Evolutionary conservation across 2,113 vertebrate species (phyloP), one percentile per base, ranked within the genome.

Genomic region (Oncorhynchus mykiss): DNA sequence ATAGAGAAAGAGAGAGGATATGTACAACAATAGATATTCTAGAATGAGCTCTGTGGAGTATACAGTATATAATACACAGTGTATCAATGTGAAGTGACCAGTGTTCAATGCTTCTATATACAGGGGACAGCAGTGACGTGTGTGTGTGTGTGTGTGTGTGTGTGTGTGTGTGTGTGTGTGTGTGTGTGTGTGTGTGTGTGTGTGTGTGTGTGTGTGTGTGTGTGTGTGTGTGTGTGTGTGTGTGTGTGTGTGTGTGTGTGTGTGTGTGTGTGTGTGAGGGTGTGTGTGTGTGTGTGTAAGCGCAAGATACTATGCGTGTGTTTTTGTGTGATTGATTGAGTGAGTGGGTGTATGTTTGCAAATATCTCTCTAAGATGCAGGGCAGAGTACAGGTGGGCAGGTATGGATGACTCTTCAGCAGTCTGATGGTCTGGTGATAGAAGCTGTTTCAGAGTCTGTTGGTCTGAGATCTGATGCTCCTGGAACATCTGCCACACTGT

Each of bases 341-440:
- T 78, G 7, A 69, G 31, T 80, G 65, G 77, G 65, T 75, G 66
- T 68, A 70, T 77, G 75, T 24, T 16, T 34, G 13, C 14, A 51
- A 51, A 51, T 16, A 1, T 0, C 12, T 51, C 49, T 51, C 49
- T 51, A 16, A 12, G 49, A 5, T 4, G 49, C 49, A 51, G 11
- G 49, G 14, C 14, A 16, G 49, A 4, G 49, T 16, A 16, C 49
- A 51, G 49, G 49, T 8, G 4, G 49, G 4, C 49, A 51, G 14
- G 3, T 39, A 39, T 39, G 1, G 8, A 9, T 39, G 39, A 0
- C 39, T 39, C 39, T 39, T 51, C 4, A 16, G 1, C 49, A 51
- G 49, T 51, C 14, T 51, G 49, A 14, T 51, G 49, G 49, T 3
- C 49, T 51, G 49, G 49, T 9, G 48, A 13, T 49, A 49, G 31